Evolutionary conservation across 2,888 invertebrate species (phyloP).

Genomic region (Macrophya alboannulata): DNA sequence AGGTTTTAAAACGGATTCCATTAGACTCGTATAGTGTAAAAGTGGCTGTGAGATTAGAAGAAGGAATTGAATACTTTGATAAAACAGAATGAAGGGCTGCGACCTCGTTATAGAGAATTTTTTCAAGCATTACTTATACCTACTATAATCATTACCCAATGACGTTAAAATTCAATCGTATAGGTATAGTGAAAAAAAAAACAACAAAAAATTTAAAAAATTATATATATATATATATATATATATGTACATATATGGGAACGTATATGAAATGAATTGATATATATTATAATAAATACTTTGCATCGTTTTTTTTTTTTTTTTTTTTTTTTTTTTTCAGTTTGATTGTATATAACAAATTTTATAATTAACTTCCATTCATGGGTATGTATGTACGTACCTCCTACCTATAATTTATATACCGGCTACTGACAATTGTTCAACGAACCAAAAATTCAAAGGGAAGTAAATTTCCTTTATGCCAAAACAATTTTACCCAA

Average conservation of each 20-base stretch:
- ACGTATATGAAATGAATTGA: too few relatives aligned
- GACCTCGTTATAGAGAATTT: too few relatives aligned
- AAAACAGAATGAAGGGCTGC: background rate
- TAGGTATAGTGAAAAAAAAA: too few relatives aligned
- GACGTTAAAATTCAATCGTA: too few relatives aligned
- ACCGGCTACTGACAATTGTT: background rate
- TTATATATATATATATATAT: too few relatives aligned
- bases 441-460: background rate
- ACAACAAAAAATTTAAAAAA: too few relatives aligned
- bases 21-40: background rate
- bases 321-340: background rate
- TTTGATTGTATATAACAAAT: background rate
- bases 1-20: slow-evolving; percentile 4
- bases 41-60: background rate
- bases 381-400: too few relatives aligned
- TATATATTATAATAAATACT: too few relatives aligned
- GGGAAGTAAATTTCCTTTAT: background rate
- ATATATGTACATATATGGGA: too few relatives aligned
- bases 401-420: background rate
- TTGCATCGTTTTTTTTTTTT: background rate
- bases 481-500: background rate
- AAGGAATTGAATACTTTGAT: slow-evolving; percentile 9
- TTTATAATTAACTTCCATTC: background rate
- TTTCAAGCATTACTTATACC: background rate
- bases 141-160: too few relatives aligned